Evolutionary conservation across 2,113 vertebrate genomes (phyloP), one percentile per base, ranked within the genome.

Genomic region (Oplegnathus fasciatus): DNA sequence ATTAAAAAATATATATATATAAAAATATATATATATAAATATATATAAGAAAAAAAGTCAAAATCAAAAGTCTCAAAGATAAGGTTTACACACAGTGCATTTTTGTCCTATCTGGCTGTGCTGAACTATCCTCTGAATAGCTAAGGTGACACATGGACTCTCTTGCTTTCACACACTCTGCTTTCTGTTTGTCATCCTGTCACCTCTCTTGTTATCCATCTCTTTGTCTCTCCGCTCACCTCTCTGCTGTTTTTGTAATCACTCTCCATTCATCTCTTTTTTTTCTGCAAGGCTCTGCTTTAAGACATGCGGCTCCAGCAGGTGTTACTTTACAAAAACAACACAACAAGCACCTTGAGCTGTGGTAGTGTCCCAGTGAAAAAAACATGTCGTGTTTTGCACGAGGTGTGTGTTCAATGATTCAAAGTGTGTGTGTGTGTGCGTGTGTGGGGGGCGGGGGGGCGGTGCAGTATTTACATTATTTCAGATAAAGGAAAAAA

Each of bases 141-240:
- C 32, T 34, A n/a, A 22, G 60, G 65, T 60, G 50, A 71, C 71
- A 52, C 65, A 44, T 42, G 68, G 61, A 40, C 34, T 68, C 18
- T 42, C 34, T 1, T 3, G 3, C 62, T 37, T 50, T 32, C 55
- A 68, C 62, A 40, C 67, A n/a, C n/a, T n/a, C 37, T 20, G 62
- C 48, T 79, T 37, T 46, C 30, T n/a, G 58, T 80, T 86, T 52
- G 30, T 86, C 65, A 58, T 62, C 40, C 58, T 71, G 66, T 71
- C 40, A 5, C 66, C 50, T 77, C 26, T 52, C 67, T 26, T 52
- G 30, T 65, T 52, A 67, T 82, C 58, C 13, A 46, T 72, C 68
- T 68, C 60, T 50, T 62, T 73, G 67, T 55, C 68, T 34, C 26
- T 24, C 44, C 54, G 28, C 48, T 78, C 60, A 72, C 52, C 30